Evolutionary conservation across 2,888 invertebrate genomes (phyloP).

Genomic region (Prosopocoilus inquinatus): DNA sequence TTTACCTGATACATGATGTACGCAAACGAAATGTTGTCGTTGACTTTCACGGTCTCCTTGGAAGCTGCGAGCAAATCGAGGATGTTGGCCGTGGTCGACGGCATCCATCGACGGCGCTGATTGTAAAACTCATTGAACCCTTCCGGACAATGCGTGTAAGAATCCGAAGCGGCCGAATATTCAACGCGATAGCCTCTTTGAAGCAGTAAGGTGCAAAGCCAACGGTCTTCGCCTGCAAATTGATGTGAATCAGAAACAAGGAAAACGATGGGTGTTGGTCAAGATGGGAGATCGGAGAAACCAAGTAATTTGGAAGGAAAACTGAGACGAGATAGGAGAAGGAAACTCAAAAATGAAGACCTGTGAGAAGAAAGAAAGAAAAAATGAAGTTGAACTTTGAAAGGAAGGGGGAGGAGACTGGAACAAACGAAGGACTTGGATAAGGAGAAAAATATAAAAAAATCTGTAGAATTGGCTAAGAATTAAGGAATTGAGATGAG

Average conservation of each 20-base stretch:
- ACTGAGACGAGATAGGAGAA: too few species aligned
- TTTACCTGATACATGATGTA: conserved; percentile 72
- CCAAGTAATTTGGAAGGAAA: too few species aligned
- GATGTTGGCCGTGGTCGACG: conserved; percentile 94
- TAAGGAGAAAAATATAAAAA: too few species aligned
- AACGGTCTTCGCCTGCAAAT: conserved; percentile 82
- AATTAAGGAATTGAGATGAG: too few species aligned
- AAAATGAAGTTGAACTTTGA: too few species aligned
- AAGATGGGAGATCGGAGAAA: too few species aligned
- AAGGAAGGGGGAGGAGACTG: too few species aligned
- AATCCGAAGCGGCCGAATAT: conserved; percentile 93
- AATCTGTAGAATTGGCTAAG: too few species aligned
- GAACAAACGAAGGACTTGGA: too few species aligned
- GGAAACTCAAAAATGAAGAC: too few species aligned
- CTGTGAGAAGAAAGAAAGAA: too few species aligned
- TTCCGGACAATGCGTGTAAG: conserved; percentile 93
- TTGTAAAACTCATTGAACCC: conserved; percentile 91
- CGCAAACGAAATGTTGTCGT: conserved; percentile 83
- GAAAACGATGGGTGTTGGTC: too few species aligned
- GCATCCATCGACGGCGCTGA: conserved; percentile 93
- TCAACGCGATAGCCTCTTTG: conserved; percentile 91
- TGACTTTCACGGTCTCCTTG: conserved; percentile 74
- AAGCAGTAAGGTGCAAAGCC: conserved; percentile 89
- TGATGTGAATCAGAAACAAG: not conserved
- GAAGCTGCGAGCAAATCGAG: conserved; percentile 80